A percentile compares a stretch with the other conserved stretches of the same genome.
These are phyloP conservation scores for Triplophysa yarkandensis DNA, from an alignment of 2,797 vertebrate genomes.

Conservation along the genomic window DNA sequence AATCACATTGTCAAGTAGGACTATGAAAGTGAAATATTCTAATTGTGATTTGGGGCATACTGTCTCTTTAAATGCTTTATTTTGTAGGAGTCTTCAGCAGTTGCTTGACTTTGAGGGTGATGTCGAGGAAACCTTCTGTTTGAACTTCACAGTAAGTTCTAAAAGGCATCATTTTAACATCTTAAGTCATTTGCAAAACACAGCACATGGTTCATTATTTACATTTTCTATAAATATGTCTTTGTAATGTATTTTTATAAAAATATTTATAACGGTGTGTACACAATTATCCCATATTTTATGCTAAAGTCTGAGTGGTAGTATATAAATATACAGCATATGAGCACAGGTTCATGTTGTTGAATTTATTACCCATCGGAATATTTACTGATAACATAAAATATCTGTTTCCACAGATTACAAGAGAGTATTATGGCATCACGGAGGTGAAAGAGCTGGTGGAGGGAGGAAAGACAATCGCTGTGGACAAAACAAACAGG, in stretches of 20 bases:
- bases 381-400: neutral
- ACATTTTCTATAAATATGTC: too few relatives aligned
- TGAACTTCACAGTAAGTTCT: constrained; percentile 89
- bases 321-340: too few relatives aligned
- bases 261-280: too few relatives aligned
- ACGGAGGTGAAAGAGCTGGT: constrained; percentile 88
- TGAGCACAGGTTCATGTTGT: too few relatives aligned
- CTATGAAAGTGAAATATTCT: too few relatives aligned
- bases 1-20: neutral
- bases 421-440: constrained; percentile 92
- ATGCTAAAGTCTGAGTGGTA: too few relatives aligned
- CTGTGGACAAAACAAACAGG: constrained; percentile 90
- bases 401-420: constrained; percentile 79
- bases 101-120: constrained; percentile 91
- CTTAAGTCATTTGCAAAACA: too few relatives aligned
- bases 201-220: too few relatives aligned
- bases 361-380: neutral
- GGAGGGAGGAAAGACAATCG: constrained; percentile 84
- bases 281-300: too few relatives aligned
- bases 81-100: constrained; percentile 89
- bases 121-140: constrained; percentile 91
- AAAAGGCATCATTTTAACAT: constrained; percentile 72
- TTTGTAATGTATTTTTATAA: too few relatives aligned
- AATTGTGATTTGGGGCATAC: neutral
- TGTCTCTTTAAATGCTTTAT: neutral